Percentiles rank a stretch among this genome's conserved stretches.
These are phyloP conservation scores for Drosophila austrosaltans DNA, from an alignment of 2,888 invertebrate genomes.

Conservation along the genomic window DNA sequence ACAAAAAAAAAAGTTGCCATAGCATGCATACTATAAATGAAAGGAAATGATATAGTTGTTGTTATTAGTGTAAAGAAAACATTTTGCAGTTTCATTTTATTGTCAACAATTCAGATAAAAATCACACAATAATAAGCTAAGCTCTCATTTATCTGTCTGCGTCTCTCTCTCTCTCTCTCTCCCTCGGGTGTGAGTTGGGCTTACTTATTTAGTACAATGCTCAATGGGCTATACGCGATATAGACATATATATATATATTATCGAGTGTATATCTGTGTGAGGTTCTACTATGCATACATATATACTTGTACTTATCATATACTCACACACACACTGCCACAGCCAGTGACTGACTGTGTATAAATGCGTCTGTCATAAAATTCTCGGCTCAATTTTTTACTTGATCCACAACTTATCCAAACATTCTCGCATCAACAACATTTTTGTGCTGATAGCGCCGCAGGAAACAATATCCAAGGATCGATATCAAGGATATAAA, in stretches of 20 bases:
- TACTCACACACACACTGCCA: conserved; percentile 48
- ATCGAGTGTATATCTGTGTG: conserved; percentile 6
- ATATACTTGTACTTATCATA: conserved; percentile 45
- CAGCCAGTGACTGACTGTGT: no score
- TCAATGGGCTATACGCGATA: conserved; percentile 20
- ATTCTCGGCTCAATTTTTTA: conserved; percentile 51
- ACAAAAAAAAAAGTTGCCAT: neutral
- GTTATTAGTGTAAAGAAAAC: conserved; percentile 26
- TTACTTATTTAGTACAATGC: conserved; percentile 18
- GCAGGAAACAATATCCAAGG: conserved; percentile 32
- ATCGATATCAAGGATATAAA: neutral
- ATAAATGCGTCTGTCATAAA: conserved; percentile 62
- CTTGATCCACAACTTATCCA: conserved; percentile 48
- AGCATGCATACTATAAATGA: conserved; percentile 41
- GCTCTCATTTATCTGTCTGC: conserved; percentile 30
- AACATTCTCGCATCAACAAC: conserved; percentile 45
- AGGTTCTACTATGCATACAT: conserved; percentile 13
- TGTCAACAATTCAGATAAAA: conserved; percentile 43
- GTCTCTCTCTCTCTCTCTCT: conserved; percentile 22
- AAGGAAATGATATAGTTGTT: conserved; percentile 26
- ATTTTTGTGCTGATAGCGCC: conserved; percentile 50
- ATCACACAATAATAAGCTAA: conserved; percentile 41
- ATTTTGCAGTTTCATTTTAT: conserved; percentile 39
- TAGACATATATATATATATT: neutral
- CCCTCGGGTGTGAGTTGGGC: conserved; percentile 22